Evolutionary conservation across 1,140 invertebrate species (phyloP), one percentile per base, ranked within the genome.

Genomic region (Copidosoma floridanum): DNA sequence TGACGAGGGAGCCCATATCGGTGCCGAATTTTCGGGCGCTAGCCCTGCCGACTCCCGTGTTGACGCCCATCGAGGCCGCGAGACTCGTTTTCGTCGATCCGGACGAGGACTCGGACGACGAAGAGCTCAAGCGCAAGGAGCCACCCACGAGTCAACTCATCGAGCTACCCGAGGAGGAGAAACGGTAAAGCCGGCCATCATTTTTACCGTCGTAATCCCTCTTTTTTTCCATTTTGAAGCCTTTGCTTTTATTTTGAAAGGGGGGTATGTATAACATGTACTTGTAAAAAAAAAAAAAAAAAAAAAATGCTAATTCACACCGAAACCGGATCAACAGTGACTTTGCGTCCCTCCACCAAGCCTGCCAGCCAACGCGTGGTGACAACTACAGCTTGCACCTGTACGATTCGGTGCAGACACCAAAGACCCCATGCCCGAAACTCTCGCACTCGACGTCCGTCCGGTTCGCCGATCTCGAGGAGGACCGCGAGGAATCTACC

Each of bases 11-110:
- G 67, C 88, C 88, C 1, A 84, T 89, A 41, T 91, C 89, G 2
- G 89, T 91, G 63, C 89, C 89, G 65, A 90, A 90, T 76, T 89
- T 90, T 68, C 84, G 85, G 14, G 81, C 85, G 50, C 77, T 87
- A 56, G 83, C 83, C 1, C 74, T 86, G 14, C 84, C 85, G n/a
- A 86, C 85, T 0, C 85, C 86, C 12, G 84, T 85, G 8, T 74
- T 89, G 35, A 88, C 88, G 1, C 87, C 88, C 1, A 82, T 88
- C 3, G 87, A 89, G 72, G 86, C 86, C 0, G 82, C 88, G 0
- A 82, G 86, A 64, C 77, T 89, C 1, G 89, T 89, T 1, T 89
- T 88, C 67, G 79, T 90, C 12, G 87, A 88, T 69, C 86, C 85
- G 0, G 86, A 88, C 44, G 87, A 89, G 53, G 86, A 88, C 60